Evolutionary conservation across 2,888 invertebrate species (phyloP), one percentile per base, ranked within the genome.

Genomic region (Rhamnusium bicolor): DNA sequence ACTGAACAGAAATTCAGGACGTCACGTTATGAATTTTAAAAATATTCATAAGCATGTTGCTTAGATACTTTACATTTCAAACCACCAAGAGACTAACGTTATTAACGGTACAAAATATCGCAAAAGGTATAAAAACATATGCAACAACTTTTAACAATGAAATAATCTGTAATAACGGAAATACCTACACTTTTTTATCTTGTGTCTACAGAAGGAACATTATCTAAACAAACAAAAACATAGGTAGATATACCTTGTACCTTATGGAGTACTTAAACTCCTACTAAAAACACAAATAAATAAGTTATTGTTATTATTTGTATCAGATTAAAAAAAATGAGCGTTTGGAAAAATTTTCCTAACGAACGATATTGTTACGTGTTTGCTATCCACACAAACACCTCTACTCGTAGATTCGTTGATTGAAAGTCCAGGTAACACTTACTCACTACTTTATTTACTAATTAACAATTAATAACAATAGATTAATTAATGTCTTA

Each of bases 91-190:
- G 54, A 27, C 54, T 56, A 56, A 58, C 58, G 32, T 32, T 29
- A 29, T 18, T 40, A 58, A 32, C 32, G 16, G 29, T 32, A 32
- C 14, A 19, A 18, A 32, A 58, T 29, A 29, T 27, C 16, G 56
- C 56, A 29, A 56, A 56, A n/a, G 56, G 54, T 32, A 18, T 19
- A 58, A 58, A 40, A 32, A 32, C 40, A 32, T n/a, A 32, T 40
- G 29, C 27, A 58, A 58, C 58, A 32, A 32, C n/a, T n/a, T n/a
- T n/a, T n/a, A n/a, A n/a, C n/a, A n/a, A 40, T n/a, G 40, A 58
- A 24, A 18, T 12, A 58, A 32, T 32, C 58, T 32, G 29, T 6
- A 16, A 18, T 19, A 58, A 58, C 58, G 58, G 58, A 58, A 32
- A 58, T 32, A 32, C 32, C 14, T 32, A 32, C 27, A 32, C n/a